Conservation (phyloP, 2,888 invertebrate genomes). For the Esperia sulphurella region DNA sequence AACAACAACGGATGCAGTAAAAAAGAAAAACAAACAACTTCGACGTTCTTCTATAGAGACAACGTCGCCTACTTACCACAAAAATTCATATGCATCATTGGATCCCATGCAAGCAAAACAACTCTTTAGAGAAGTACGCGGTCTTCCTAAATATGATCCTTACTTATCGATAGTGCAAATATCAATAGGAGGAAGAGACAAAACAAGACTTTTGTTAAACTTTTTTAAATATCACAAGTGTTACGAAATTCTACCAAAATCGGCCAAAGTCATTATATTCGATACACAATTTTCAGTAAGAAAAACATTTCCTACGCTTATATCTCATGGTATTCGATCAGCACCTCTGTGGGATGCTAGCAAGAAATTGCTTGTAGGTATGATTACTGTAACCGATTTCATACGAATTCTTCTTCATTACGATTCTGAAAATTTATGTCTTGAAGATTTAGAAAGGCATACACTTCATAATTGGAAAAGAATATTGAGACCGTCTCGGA, state of each 20-base stretch:
- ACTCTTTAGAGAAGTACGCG: slow-evolving; percentile 69
- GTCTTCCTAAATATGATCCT: slow-evolving; percentile 70
- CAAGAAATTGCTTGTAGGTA: slow-evolving; percentile 66
- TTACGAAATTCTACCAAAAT: slow-evolving; percentile 72
- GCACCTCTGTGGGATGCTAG: slow-evolving; percentile 71
- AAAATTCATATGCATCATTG: slow-evolving; percentile 70
- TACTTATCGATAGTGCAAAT: slow-evolving; percentile 75
- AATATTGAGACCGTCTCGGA: slow-evolving; percentile 58
- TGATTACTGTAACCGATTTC: slow-evolving; percentile 74
- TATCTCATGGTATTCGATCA: slow-evolving; percentile 71
- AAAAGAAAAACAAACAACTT: slow-evolving; percentile 61
- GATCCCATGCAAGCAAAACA: slow-evolving; percentile 71
- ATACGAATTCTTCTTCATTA: slow-evolving; percentile 65
- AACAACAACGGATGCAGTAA: slow-evolving; percentile 43
- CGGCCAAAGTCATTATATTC: slow-evolving; percentile 73
- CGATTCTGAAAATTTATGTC: slow-evolving; percentile 59
- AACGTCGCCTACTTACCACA: slow-evolving; percentile 71
- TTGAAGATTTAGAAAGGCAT: slow-evolving; percentile 69
- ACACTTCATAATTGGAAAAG: slow-evolving; percentile 70
- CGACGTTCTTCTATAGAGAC: slow-evolving; percentile 71
- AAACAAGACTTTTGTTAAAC: slow-evolving; percentile 66
- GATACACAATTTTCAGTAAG: slow-evolving; percentile 70
- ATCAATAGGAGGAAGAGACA: slow-evolving; percentile 70
- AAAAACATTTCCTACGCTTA: slow-evolving; percentile 71
- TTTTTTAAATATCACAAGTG: slow-evolving; percentile 76